Percentiles rank a stretch among this genome's conserved stretches.
Evolutionary conservation across 2,797 vertebrate species (phyloP).

Genomic region (Orestias chungarensis): DNA sequence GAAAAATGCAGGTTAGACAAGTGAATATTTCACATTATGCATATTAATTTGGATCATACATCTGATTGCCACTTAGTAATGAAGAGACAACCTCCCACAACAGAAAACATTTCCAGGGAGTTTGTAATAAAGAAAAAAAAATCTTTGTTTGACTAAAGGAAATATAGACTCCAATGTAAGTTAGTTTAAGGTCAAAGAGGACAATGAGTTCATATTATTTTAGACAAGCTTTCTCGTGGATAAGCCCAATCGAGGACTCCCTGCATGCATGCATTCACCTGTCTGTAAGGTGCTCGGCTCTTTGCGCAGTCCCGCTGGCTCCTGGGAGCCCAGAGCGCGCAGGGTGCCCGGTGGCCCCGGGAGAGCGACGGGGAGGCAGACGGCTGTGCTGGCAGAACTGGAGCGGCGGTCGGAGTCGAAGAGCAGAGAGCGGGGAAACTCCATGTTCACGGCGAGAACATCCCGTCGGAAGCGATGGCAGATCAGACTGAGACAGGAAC

Average conservation of each 20-base stretch:
- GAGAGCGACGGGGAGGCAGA: constrained; percentile 33
- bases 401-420: constrained; percentile 22
- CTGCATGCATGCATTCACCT: constrained; percentile 38
- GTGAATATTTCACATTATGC: background rate
- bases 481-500: background rate
- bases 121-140: background rate
- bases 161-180: background rate
- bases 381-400: constrained; percentile 25
- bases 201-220: background rate
- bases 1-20: too few relatives aligned
- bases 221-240: background rate
- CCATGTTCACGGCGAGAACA: constrained; percentile 65
- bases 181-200: constrained; percentile 1
- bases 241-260: background rate
- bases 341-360: constrained; percentile 43
- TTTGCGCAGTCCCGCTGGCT: constrained; percentile 20
- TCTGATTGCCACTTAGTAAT: background rate
- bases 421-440: constrained; percentile 51
- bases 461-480: constrained; percentile 52
- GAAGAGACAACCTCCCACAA: background rate
- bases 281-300: constrained; percentile 59
- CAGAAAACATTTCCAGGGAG: background rate
- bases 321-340: constrained; percentile 45
- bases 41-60: background rate
- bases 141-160: background rate